phyloP scores from a whole-genome alignment of 2,888 invertebrate genomes.

The Agriopis aurantiaria region DNA sequence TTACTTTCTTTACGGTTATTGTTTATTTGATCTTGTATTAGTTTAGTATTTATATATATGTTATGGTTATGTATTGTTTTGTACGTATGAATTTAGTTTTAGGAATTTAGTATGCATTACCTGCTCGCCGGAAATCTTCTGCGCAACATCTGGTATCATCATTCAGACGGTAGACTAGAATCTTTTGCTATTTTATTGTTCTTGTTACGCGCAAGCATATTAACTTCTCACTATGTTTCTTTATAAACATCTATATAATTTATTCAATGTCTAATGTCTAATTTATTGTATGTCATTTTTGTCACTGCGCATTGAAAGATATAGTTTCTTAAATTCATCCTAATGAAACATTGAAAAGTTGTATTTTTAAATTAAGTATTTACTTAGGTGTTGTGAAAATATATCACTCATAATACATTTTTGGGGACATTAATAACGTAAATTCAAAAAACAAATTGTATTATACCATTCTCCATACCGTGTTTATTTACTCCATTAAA shows the following conservation, averaged over 20 bases:
- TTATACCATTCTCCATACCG: too few relatives aligned
- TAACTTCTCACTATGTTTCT: not conserved
- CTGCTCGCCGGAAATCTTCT: conserved; percentile 13
- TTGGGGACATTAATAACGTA: too few relatives aligned
- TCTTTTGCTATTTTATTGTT: conserved; percentile 28
- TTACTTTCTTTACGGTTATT: not conserved
- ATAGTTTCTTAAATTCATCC: too few relatives aligned
- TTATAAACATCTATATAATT: not conserved
- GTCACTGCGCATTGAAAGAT: too few relatives aligned
- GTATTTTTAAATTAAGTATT: too few relatives aligned
- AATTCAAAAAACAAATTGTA: too few relatives aligned
- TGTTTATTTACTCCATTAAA: too few relatives aligned
- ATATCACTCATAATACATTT: too few relatives aligned
- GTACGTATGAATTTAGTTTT: conserved; percentile 5
- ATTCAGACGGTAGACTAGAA: conserved; percentile 14
- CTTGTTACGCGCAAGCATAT: conserved; percentile 3
- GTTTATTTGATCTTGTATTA: not conserved
- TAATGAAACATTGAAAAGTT: too few relatives aligned
- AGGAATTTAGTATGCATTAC: conserved; percentile 21
- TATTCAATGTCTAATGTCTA: too few relatives aligned
- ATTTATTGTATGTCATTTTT: too few relatives aligned
- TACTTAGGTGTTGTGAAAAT: too few relatives aligned
- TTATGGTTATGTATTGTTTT: not conserved
- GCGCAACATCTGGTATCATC: conserved; percentile 28
- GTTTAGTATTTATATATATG: not conserved